Base-by-base conservation (phyloP, 2,113 vertebrate genomes). In the Rallus limicola region DNA sequence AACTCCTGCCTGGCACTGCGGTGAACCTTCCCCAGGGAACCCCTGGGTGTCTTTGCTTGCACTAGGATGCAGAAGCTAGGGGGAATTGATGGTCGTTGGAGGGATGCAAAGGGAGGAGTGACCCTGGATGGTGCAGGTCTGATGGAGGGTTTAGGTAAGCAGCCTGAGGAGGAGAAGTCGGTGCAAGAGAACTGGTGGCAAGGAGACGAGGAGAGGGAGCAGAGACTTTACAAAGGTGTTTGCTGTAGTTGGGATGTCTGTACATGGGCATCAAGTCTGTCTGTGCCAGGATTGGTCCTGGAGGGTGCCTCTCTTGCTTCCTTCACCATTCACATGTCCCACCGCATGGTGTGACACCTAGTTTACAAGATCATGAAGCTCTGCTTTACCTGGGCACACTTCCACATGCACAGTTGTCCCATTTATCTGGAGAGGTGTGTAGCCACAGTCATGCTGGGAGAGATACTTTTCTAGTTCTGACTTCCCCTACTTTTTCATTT, bases 51-150 rank as follows among this genome's bases (percentile, higher is more conserved):
- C 9, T 48, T 62, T 78, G 69, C 31, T 50, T 79, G 52, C 25
- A 15, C 0, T 13, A 42, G 9, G 28, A 36, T 59, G 52, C 8
- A 55, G 26, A 75, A 84, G 31, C 53, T 71, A 24, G 17, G 7
- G 21, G 16, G 13, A 17, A 4, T 5, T 29, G 13, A 24, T 34
- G 24, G 42, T 44, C 40, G 6, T 16, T 67, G 13, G 10, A 6
- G 13, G 55, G 5, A 2, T 55, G n/a, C 18, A 29, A 48, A 24
- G 10, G 13, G 31, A 62, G 15, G 21, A 56, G 28, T 48, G 59
- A 19, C 14, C 21, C 31, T 16, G 6, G 33, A 12, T 0, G 0
- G 56, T 3, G 1, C 0, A 0, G 16, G 9, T 67, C 70, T 63
- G 40, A 71, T 58, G 6, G 2, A 5, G 46, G 16, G 23, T 89